A percentile compares a stretch with the other conserved stretches of the same genome.
Conservation (phyloP, 1,140 invertebrate genomes). For the Leguminivora glycinivorella region DNA sequence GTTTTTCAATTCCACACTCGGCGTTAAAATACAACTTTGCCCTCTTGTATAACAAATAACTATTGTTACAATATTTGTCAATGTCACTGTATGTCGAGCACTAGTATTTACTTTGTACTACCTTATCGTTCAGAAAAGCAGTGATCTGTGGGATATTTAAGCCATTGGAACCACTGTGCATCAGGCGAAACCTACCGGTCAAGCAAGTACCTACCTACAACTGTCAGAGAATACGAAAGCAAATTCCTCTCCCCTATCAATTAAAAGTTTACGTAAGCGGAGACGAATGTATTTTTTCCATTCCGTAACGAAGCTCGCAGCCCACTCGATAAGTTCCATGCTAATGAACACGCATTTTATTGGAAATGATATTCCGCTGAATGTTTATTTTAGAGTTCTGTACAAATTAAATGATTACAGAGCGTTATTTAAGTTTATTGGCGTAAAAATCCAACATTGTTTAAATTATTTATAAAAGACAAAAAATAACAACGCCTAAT, state of each 20-base stretch:
- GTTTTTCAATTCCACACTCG: too few relatives aligned
- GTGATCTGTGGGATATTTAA: too few relatives aligned
- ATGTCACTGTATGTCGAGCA: too few relatives aligned
- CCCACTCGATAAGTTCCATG: constrained; percentile 2
- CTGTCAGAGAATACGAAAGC: background rate
- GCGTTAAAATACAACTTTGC: too few relatives aligned
- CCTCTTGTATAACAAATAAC: too few relatives aligned
- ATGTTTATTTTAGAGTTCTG: constrained; percentile 12
- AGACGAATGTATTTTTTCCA: constrained; percentile 12
- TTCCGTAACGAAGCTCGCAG: constrained; percentile 5
- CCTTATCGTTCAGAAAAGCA: too few relatives aligned
- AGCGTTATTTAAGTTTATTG: background rate
- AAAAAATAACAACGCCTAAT: too few relatives aligned
- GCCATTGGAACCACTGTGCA: too few relatives aligned
- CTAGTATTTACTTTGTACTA: too few relatives aligned
- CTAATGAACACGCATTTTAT: constrained; percentile 24
- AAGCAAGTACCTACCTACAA: background rate
- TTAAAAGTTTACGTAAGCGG: constrained; percentile 10
- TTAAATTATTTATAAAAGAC: too few relatives aligned
- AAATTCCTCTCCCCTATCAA: background rate
- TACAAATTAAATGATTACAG: background rate
- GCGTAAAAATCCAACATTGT: too few relatives aligned
- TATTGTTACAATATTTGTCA: too few relatives aligned
- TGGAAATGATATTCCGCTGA: constrained; percentile 9
- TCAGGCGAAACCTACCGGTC: background rate